These are phyloP conservation scores for Pterostichus niger DNA, from an alignment of 2,888 invertebrate genomes.

Conservation along the genomic window DNA sequence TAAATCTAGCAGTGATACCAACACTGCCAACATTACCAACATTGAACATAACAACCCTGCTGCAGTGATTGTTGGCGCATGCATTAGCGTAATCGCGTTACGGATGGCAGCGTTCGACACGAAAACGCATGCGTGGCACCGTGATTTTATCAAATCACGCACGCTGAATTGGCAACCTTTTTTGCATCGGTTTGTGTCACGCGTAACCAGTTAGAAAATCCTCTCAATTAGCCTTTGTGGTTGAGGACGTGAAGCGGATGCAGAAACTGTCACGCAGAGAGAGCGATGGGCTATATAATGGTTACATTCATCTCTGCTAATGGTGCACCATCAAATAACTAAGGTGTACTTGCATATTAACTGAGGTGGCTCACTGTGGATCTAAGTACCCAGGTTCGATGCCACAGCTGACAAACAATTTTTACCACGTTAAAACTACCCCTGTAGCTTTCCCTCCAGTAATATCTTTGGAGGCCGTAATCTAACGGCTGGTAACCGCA, in stretches of 20 bases:
- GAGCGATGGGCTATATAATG: constrained; percentile 12
- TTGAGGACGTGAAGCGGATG: constrained; percentile 12
- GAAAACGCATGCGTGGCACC: constrained; percentile 49
- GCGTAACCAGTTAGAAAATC: constrained; percentile 44
- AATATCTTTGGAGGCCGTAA: too few relatives aligned
- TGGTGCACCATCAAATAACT: background rate
- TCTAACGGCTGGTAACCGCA: too few relatives aligned
- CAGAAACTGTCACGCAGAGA: background rate
- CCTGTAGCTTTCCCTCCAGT: too few relatives aligned
- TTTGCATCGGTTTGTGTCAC: constrained; percentile 17
- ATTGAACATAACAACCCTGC: background rate
- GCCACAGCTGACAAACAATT: too few relatives aligned
- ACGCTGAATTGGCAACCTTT: constrained; percentile 37
- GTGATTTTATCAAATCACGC: constrained; percentile 61
- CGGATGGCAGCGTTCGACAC: constrained; percentile 47
- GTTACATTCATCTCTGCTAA: background rate
- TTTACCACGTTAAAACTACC: too few relatives aligned
- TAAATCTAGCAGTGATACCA: constrained; percentile 11
- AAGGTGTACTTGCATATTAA: background rate
- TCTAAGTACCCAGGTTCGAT: too few relatives aligned
- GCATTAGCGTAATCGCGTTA: constrained; percentile 59
- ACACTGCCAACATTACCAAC: background rate
- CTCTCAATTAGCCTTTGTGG: constrained; percentile 42
- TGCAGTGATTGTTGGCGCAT: constrained; percentile 60
- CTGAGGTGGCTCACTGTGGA: too few relatives aligned